phyloP scores from a whole-genome alignment of 1,140 invertebrate genomes.

The Anthonomus grandis region DNA sequence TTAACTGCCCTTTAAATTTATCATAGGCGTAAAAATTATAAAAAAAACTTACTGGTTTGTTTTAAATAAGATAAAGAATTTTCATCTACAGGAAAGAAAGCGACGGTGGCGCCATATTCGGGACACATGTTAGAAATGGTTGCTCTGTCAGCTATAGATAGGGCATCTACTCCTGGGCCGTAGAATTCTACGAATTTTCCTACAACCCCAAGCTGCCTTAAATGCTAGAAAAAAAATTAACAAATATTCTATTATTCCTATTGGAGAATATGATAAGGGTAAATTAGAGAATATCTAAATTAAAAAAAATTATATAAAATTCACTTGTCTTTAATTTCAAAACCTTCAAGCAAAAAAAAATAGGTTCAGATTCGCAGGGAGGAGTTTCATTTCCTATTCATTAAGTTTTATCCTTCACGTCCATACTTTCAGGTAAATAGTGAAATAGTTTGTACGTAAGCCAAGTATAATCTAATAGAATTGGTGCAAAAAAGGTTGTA shows the following conservation, averaged over 20 bases:
- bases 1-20: neutral
- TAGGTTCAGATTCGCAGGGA: no score
- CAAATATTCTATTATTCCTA: neutral
- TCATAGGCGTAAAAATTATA: neutral
- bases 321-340: no score
- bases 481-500: no score
- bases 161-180: conserved; percentile 82
- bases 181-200: conserved; percentile 99
- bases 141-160: conserved; percentile 93
- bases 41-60: conserved; percentile 75
- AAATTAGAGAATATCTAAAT: no score
- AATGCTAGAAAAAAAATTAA: conserved; percentile 63
- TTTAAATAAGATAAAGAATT: conserved; percentile 80
- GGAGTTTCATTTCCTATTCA: no score
- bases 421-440: no score
- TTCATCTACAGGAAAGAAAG: conserved; percentile 92
- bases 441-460: no score
- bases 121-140: conserved; percentile 98
- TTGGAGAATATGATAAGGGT: no score
- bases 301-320: no score
- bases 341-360: no score
- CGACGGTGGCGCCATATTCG: conserved; percentile 95
- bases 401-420: no score
- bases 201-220: conserved; percentile 91
- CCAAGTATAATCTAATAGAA: no score